Evolutionary conservation across 2,888 invertebrate species (phyloP).

Genomic region (Trachelus troglodyta): DNA sequence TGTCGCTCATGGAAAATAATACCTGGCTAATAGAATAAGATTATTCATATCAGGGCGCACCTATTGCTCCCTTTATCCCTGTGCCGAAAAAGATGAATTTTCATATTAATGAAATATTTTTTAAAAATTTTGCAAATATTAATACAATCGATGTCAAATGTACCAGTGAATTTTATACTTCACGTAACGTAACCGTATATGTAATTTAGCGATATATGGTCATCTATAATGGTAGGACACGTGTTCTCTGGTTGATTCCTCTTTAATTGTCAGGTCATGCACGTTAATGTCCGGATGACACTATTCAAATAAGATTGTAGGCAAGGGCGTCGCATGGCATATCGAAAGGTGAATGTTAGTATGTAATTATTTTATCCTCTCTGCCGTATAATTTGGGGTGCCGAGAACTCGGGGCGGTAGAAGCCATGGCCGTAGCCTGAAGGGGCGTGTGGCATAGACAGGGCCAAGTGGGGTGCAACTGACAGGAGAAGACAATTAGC

Average conservation of each 20-base stretch:
- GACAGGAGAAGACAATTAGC: conserved; percentile 66
- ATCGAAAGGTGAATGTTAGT: conserved; percentile 50
- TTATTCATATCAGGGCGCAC: conserved; percentile 39
- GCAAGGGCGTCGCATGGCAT: conserved; percentile 26
- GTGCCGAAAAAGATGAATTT: not conserved
- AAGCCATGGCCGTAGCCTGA: conserved; percentile 46
- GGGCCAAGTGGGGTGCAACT: conserved; percentile 64
- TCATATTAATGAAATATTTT: not conserved
- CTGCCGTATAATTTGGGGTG: conserved; percentile 63
- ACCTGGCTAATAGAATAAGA: conserved; percentile 59
- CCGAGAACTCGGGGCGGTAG: conserved; percentile 26
- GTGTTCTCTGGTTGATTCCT: not conserved
- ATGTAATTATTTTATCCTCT: conserved; percentile 62
- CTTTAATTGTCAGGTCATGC: conserved; percentile 24
- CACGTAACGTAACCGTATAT: not conserved
- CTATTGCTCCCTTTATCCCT: not conserved
- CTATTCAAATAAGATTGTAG: conserved; percentile 47
- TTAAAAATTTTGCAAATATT: not conserved
- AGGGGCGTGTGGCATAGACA: conserved; percentile 63
- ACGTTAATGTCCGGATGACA: conserved; percentile 43
- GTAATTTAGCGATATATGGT: not conserved
- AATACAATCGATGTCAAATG: not conserved
- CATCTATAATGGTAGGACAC: not conserved
- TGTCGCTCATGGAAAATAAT: conserved; percentile 63
- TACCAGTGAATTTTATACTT: not conserved